Percentiles rank a stretch among this genome's conserved stretches.
phyloP scores from a whole-genome alignment of 2,797 vertebrate species.

The Microctenopoma lineatum region DNA sequence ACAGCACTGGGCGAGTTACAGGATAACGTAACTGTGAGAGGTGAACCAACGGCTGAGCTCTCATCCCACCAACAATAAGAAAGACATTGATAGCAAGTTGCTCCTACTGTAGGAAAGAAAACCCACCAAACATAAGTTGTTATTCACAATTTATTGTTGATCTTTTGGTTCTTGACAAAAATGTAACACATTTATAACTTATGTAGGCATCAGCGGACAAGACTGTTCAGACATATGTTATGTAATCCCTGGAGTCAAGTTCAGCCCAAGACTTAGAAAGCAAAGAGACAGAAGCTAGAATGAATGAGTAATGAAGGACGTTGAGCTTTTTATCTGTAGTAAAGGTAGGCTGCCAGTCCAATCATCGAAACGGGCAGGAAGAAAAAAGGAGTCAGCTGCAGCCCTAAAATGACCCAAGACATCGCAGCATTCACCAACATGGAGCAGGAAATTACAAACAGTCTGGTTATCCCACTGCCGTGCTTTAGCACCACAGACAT shows the following conservation, averaged over 20 bases:
- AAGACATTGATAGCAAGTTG: not conserved
- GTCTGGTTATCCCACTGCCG: conserved; percentile 92
- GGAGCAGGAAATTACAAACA: conserved; percentile 94
- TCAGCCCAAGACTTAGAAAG: conserved; percentile 34
- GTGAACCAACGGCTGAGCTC: conserved; percentile 37
- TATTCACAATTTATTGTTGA: conserved; percentile 23
- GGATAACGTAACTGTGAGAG: conserved; percentile 60
- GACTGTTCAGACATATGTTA: conserved; percentile 3
- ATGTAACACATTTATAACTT: conserved; percentile 9
- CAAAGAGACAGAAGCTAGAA: conserved; percentile 17
- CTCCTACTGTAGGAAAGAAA: conserved; percentile 1
- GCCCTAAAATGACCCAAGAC: conserved; percentile 86
- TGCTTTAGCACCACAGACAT: conserved; percentile 97
- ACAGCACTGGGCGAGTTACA: conserved; percentile 78
- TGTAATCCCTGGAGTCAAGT: not conserved
- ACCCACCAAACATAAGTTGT: conserved; percentile 47
- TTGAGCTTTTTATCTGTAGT: conserved; percentile 80
- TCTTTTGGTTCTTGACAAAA: conserved; percentile 29
- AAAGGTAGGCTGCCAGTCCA: conserved; percentile 89
- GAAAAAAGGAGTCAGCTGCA: conserved; percentile 90
- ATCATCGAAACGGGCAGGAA: conserved; percentile 85
- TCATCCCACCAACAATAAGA: conserved; percentile 14
- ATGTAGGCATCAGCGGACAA: conserved; percentile 10
- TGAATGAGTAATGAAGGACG: not conserved
- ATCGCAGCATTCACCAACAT: conserved; percentile 91